phyloP scores from a whole-genome alignment of 2,888 invertebrate species.

The Drosophila ezoana region DNA sequence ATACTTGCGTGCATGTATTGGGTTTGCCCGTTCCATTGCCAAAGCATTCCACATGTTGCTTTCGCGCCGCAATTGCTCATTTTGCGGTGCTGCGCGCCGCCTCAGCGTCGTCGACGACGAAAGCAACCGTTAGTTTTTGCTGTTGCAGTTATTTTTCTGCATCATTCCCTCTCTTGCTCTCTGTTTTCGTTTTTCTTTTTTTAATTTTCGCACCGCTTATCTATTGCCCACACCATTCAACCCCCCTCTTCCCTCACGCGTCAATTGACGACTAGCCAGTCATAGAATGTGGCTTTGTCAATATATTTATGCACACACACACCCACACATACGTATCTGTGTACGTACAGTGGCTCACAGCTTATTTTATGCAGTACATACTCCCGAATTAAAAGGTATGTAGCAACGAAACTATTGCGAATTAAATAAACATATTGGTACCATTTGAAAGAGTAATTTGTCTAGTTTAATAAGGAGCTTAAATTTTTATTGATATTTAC shows the following conservation, averaged over 20 bases:
- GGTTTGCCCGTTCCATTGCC: slow-evolving; percentile 45
- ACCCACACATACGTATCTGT: not conserved
- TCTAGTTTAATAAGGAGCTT: too few species aligned
- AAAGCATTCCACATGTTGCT: slow-evolving; percentile 71
- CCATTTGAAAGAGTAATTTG: too few species aligned
- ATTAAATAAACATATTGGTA: too few species aligned
- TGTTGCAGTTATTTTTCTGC: not conserved
- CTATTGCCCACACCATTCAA: slow-evolving; percentile 32
- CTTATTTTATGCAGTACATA: too few species aligned
- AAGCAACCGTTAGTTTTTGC: slow-evolving; percentile 36
- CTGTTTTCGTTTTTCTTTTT: slow-evolving; percentile 29
- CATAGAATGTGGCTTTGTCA: slow-evolving; percentile 21
- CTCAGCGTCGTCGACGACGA: slow-evolving; percentile 4
- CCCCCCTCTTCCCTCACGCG: not conserved
- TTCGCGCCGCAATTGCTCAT: slow-evolving; percentile 11
- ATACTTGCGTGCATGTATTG: slow-evolving; percentile 9
- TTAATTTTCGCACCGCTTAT: slow-evolving; percentile 47
- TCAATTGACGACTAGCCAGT: not conserved
- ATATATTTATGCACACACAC: not conserved
- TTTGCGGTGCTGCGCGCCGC: slow-evolving; percentile 19
- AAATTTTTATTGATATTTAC: too few species aligned
- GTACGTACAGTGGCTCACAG: too few species aligned
- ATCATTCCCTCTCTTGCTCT: not conserved
- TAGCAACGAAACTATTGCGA: too few species aligned
- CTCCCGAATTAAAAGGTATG: too few species aligned